Conservation (phyloP, 1,140 invertebrate genomes). For the Pteromalus puparum region DNA sequence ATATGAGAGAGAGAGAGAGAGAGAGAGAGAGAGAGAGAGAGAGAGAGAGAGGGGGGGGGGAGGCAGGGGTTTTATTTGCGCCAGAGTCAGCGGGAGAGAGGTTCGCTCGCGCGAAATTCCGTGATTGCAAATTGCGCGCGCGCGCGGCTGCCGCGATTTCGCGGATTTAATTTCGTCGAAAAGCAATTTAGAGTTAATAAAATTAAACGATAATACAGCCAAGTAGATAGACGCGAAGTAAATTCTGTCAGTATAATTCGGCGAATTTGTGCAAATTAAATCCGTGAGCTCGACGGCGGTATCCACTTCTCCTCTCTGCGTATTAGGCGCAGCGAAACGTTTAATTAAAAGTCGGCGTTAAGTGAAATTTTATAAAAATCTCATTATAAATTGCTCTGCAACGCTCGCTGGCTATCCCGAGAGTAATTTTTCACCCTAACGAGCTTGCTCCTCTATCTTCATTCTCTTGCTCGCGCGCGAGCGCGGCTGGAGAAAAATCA, state of each 20-base stretch:
- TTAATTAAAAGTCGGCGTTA: slow-evolving; percentile 10
- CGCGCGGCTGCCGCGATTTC: not conserved
- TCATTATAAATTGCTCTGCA: slow-evolving; percentile 3
- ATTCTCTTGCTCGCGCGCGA: not conserved
- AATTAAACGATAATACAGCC: not conserved
- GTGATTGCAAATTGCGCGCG: too few relatives aligned
- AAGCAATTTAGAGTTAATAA: not conserved
- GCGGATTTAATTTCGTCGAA: not conserved
- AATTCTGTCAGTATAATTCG: not conserved
- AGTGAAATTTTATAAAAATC: slow-evolving; percentile 19
- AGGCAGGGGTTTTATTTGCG: not conserved
- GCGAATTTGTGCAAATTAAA: not conserved
- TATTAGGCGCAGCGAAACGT: too few relatives aligned
- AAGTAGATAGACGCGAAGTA: too few relatives aligned
- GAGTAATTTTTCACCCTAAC: slow-evolving; percentile 41
- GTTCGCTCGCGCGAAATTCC: too few relatives aligned
- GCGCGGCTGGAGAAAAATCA: slow-evolving; percentile 18
- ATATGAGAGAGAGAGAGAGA: too few relatives aligned
- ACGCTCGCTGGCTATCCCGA: not conserved
- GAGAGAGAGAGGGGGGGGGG: too few relatives aligned
- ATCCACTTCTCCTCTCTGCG: too few relatives aligned
- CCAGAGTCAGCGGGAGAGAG: too few relatives aligned
- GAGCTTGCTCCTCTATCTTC: slow-evolving; percentile 25
- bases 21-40: too few relatives aligned
- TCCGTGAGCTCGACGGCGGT: too few relatives aligned